These are phyloP conservation scores for Taenaris catops DNA, from an alignment of 2,888 invertebrate genomes.

Conservation along the genomic window DNA sequence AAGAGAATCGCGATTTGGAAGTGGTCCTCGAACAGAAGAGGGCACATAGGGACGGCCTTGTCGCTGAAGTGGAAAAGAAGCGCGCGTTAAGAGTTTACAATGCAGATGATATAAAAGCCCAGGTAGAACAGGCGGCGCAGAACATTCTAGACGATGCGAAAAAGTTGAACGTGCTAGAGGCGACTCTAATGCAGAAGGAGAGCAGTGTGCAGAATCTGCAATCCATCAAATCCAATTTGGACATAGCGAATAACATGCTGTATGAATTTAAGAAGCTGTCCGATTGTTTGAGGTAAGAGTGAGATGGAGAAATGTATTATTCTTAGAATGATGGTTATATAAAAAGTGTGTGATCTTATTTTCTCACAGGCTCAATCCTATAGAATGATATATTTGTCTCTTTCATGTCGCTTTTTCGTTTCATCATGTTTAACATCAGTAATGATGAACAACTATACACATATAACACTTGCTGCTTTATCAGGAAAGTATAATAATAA, in stretches of 20 bases:
- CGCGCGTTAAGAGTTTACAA: constrained; percentile 55
- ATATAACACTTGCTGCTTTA: too few species aligned
- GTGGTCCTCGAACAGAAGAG: constrained; percentile 51
- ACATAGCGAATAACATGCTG: constrained; percentile 49
- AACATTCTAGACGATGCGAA: constrained; percentile 55
- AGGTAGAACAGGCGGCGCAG: constrained; percentile 47
- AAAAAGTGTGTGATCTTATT: too few species aligned
- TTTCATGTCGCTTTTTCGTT: too few species aligned
- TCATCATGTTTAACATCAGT: too few species aligned
- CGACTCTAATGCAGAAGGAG: constrained; percentile 53
- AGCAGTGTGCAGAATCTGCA: constrained; percentile 57
- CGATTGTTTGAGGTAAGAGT: constrained; percentile 52
- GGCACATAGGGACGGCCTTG: constrained; percentile 42
- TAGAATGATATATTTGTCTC: too few species aligned
- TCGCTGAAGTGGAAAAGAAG: constrained; percentile 48
- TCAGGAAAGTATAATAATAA: too few species aligned
- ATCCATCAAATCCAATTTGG: constrained; percentile 52
- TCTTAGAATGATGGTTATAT: too few species aligned
- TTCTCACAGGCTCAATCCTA: too few species aligned
- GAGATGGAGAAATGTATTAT: too few species aligned
- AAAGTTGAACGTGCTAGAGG: constrained; percentile 38
- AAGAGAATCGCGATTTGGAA: constrained; percentile 45
- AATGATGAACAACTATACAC: too few species aligned
- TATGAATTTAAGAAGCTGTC: constrained; percentile 51
- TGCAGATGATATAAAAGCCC: constrained; percentile 53